These are phyloP conservation scores for Rhea americana DNA, from an alignment of 2,113 vertebrate genomes.

Conservation along the genomic window DNA sequence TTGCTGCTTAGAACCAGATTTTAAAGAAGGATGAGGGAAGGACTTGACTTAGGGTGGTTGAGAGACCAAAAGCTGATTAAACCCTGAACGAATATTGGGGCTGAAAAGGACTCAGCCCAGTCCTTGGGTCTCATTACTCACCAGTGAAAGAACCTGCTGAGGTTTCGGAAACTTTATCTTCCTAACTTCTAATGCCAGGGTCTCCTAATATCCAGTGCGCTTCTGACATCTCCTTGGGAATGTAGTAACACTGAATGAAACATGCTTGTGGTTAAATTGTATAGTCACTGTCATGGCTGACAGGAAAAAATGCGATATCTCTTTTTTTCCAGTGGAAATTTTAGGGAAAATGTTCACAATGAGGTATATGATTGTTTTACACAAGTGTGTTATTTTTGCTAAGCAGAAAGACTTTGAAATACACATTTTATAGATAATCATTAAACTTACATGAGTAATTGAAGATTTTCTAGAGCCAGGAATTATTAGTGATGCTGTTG, in stretches of 20 bases:
- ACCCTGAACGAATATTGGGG: too few relatives aligned
- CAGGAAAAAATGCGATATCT: neutral
- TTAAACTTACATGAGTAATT: neutral
- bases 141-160: neutral
- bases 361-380: neutral
- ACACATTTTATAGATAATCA: neutral
- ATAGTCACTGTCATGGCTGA: fast-evolving
- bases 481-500: neutral
- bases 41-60: neutral
- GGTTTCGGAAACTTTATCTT: neutral
- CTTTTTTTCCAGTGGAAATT: neutral
- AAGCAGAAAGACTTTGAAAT: neutral
- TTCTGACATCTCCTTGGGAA: neutral
- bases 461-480: neutral
- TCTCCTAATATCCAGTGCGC: neutral
- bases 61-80: neutral
- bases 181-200: neutral
- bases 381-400: neutral
- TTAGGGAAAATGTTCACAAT: neutral
- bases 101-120: neutral
- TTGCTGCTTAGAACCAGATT: neutral
- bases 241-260: neutral
- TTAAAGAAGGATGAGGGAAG: neutral
- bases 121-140: neutral
- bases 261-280: neutral